These are phyloP conservation scores for Pontoporia blainvillei DNA, from an alignment of 2,113 vertebrate genomes.

Conservation along the genomic window DNA sequence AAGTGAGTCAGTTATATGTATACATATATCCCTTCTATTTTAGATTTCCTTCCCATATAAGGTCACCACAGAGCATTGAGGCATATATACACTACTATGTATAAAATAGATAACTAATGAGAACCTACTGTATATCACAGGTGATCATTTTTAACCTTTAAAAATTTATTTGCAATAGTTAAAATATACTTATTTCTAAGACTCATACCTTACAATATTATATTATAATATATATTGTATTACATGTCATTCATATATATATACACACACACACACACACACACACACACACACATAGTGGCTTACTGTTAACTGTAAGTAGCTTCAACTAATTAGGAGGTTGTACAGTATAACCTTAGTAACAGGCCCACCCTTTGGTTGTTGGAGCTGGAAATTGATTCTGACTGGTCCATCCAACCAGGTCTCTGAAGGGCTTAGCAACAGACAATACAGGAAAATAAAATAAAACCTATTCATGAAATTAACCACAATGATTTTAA, in stretches of 20 bases:
- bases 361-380: background rate
- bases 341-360: too few relatives aligned
- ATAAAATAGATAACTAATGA: too few relatives aligned
- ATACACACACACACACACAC: rapidly evolving
- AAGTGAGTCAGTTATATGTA: too few relatives aligned
- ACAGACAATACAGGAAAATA: background rate
- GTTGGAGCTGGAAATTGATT: background rate
- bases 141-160: background rate
- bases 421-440: background rate
- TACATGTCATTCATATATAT: background rate
- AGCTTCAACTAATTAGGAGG: background rate
- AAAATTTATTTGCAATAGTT: background rate
- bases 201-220: background rate
- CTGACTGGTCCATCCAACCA: background rate
- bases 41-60: too few relatives aligned
- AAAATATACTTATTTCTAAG: background rate
- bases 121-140: too few relatives aligned
- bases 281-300: background rate
- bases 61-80: too few relatives aligned
- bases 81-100: too few relatives aligned
- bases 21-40: too few relatives aligned
- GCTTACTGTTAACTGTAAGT: background rate
- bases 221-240: background rate
- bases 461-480: background rate
- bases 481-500: background rate